Evolutionary conservation across 2,113 vertebrate species (phyloP).

Genomic region (Rhizomys pruinosus): DNA sequence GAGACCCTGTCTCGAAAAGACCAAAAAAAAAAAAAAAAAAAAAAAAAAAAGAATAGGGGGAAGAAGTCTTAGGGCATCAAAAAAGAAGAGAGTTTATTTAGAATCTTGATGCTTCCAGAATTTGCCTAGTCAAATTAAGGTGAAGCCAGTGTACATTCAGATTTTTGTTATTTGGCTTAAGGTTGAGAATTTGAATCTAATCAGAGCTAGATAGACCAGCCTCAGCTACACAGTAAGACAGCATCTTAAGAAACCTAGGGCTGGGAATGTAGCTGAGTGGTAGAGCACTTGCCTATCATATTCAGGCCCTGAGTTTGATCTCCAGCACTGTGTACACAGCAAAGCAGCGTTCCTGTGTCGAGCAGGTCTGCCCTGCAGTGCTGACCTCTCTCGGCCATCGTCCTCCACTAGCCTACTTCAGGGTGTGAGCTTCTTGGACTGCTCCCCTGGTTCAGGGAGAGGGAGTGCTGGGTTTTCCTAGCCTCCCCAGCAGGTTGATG

Average conservation of each 20-base stretch:
- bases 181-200: neutral
- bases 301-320: neutral
- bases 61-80: neutral
- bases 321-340: neutral
- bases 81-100: neutral
- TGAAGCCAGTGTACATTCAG: slow-evolving; percentile 20
- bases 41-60: neutral
- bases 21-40: too few relatives aligned
- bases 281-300: neutral
- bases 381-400: too few relatives aligned
- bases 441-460: too few relatives aligned
- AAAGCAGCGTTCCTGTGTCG: neutral
- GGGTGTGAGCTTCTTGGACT: neutral
- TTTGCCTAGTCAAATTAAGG: neutral
- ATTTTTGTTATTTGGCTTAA: neutral
- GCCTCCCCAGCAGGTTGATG: neutral
- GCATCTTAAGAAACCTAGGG: neutral
- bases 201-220: too few relatives aligned
- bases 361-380: neutral
- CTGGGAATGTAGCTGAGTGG: neutral
- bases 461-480: neutral
- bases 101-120: neutral
- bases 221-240: neutral
- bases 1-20: too few relatives aligned
- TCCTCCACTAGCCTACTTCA: rapidly evolving